Evolutionary conservation across 1,140 invertebrate species (phyloP), one percentile per base, ranked within the genome.

Genomic region (Lepidurus packardi): DNA sequence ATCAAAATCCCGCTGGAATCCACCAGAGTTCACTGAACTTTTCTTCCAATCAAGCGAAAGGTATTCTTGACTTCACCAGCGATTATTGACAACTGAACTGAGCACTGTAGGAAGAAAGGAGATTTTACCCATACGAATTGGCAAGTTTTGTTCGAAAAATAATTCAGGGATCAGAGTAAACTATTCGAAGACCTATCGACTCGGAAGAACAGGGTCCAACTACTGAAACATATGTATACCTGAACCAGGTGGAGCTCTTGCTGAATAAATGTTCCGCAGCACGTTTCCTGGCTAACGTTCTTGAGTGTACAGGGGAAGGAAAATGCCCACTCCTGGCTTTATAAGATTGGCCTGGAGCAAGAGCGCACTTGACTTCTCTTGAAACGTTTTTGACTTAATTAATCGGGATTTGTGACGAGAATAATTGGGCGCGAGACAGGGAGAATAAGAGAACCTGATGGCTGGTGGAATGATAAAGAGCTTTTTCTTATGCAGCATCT

Each of bases 11-110:
- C 13, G 34, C 21, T 65, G 13, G 21, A 65, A 21, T 65, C 7
- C 53, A 65, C 53, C 53, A 65, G 53, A 65, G 53, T 65, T 65
- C 53, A 65, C 53, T 65, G 53, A 65, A 65, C 53, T 65, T 65
- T 13, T 65, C 21, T 7, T 13, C 8, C 16, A 65, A 13, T 16
- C 21, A 7, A 21, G 21, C 10, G 10, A 47, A 65, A 21, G 53
- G 53, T 65, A 16, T 7, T 21, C 16, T 65, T 65, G 53, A n/a
- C 21, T 65, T 47, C 7, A 34, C 34, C 34, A 34, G 34, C 34
- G 34, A 34, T 34, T 34, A 34, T 34, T 34, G 34, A 34, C 34
- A 34, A 34, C 34, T 34, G 34, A 34, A 34, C 34, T 34, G 34
- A 34, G 34, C 34, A 34, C 34, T 2, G 34, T 34, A 65, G 21